Evolutionary conservation across 2,113 vertebrate genomes (phyloP).

Genomic region (Scopus umbretta): DNA sequence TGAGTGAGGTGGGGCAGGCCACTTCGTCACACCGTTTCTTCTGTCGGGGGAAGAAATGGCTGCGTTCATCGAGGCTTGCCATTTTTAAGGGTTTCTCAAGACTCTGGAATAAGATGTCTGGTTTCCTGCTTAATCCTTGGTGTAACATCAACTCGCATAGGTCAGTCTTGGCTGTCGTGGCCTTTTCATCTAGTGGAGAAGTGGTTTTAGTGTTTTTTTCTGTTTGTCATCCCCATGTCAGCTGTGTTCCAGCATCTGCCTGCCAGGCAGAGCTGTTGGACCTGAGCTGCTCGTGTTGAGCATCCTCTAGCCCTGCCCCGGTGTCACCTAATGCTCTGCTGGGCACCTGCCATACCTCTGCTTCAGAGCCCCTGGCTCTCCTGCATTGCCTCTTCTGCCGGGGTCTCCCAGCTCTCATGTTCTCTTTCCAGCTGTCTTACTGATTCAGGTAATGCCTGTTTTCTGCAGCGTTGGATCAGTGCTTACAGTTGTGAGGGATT

Average conservation of each 20-base stretch:
- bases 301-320: background rate
- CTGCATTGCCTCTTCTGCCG: background rate
- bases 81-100: background rate
- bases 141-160: background rate
- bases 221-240: background rate
- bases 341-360: background rate
- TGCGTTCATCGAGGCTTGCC: background rate
- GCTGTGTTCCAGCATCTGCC: background rate
- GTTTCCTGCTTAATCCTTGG: background rate
- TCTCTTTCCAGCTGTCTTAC: background rate
- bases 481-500: too few species aligned
- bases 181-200: background rate
- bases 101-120: background rate
- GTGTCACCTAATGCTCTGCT: background rate
- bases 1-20: background rate
- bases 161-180: background rate
- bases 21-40: background rate
- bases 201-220: background rate
- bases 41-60: background rate
- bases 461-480: background rate
- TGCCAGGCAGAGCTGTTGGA: background rate
- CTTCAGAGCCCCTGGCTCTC: background rate
- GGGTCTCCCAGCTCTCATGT: background rate
- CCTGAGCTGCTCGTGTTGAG: accelerated
- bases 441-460: background rate